Conservation (phyloP, 2,113 vertebrate genomes). For the Coptodon bakossiorum region DNA sequence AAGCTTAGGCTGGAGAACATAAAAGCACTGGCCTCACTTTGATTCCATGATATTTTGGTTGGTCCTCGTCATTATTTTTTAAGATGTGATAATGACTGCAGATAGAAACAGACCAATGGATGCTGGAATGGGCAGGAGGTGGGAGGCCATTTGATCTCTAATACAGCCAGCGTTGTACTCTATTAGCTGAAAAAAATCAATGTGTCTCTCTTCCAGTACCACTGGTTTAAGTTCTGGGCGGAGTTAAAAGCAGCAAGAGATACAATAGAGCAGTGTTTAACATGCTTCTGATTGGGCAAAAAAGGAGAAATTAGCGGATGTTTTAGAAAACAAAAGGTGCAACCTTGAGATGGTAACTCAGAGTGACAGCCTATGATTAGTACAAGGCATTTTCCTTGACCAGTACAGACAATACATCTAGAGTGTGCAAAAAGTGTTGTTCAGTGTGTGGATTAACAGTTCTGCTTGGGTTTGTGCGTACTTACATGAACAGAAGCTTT, state of each 20-base stretch:
- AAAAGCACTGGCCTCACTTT: background rate
- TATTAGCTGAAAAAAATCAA: conserved; percentile 42
- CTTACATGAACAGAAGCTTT: background rate
- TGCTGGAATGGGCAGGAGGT: background rate
- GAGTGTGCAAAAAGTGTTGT: conserved; percentile 27
- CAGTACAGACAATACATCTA: conserved; percentile 48
- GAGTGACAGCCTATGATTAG: conserved; percentile 62
- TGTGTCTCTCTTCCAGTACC: background rate
- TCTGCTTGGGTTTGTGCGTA: background rate
- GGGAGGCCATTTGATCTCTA: background rate
- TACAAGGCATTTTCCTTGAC: conserved; percentile 42
- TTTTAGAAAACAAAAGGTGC: conserved; percentile 64
- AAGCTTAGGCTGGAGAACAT: background rate
- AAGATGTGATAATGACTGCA: conserved; percentile 12
- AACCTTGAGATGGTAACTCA: conserved; percentile 59
- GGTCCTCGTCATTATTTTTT: background rate
- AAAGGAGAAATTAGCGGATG: conserved; percentile 50
- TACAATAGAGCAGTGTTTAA: conserved; percentile 42
- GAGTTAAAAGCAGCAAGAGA: background rate
- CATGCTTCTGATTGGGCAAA: conserved; percentile 18
- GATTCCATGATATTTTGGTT: background rate
- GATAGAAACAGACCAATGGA: background rate
- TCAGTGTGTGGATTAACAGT: background rate
- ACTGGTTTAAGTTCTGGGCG: background rate
- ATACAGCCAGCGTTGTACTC: background rate